Evolutionary conservation across 2,113 vertebrate species (phyloP).

Genomic region (Grammomys surdaster): DNA sequence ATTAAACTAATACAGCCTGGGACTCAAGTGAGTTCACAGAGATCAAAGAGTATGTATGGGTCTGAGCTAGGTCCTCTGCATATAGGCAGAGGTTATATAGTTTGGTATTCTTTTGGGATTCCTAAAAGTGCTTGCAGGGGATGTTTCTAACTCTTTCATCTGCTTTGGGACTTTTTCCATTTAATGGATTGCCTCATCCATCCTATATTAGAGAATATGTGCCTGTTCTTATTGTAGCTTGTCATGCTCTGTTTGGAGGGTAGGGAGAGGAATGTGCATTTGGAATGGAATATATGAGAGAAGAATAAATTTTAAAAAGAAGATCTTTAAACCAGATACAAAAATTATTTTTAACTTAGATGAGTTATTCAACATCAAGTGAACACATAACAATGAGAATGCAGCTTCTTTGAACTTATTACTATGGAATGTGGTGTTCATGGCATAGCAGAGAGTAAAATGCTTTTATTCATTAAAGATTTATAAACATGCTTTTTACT

Average conservation of each 20-base stretch:
- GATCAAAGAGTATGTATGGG: neutral
- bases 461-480: slow-evolving; percentile 15
- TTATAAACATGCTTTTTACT: neutral
- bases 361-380: neutral
- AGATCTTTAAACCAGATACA: neutral
- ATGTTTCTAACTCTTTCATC: neutral
- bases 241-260: neutral
- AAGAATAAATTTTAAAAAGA: neutral
- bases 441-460: neutral
- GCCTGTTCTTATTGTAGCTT: neutral
- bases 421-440: slow-evolving; percentile 20
- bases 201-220: neutral
- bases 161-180: neutral
- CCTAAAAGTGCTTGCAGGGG: neutral
- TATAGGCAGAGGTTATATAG: neutral
- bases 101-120: neutral
- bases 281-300: neutral
- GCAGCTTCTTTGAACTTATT: neutral
- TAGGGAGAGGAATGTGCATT: neutral
- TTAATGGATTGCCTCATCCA: neutral
- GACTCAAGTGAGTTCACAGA: neutral
- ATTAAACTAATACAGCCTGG: neutral
- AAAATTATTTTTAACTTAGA: neutral
- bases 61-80: neutral
- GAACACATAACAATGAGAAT: neutral